These are phyloP conservation scores for Drosophila paulistorum DNA, from an alignment of 1,140 invertebrate genomes.

Conservation along the genomic window DNA sequence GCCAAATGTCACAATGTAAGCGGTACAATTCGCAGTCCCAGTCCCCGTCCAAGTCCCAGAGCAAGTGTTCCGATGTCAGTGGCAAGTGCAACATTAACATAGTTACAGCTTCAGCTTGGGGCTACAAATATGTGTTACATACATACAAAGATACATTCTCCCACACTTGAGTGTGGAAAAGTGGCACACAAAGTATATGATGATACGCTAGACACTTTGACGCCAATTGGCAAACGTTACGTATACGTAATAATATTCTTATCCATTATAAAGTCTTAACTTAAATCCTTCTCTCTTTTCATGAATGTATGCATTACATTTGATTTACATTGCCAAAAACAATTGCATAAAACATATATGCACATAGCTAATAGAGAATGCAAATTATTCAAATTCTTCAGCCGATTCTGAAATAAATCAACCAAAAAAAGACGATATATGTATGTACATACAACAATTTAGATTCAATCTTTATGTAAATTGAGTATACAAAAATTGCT, in stretches of 20 bases:
- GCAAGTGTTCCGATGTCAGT: background rate
- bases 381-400: background rate
- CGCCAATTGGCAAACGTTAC: constrained; percentile 41
- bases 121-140: background rate
- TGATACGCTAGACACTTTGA: constrained; percentile 45
- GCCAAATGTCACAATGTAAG: constrained; percentile 56
- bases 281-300: constrained; percentile 15
- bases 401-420: background rate
- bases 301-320: constrained; percentile 32
- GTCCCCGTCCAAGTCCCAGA: background rate
- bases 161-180: constrained; percentile 16
- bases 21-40: constrained; percentile 2
- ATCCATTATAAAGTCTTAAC: constrained; percentile 30
- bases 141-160: background rate
- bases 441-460: background rate
- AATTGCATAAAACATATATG: background rate
- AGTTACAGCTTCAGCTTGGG: constrained; percentile 24
- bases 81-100: constrained; percentile 34
- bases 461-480: background rate
- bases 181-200: background rate
- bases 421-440: background rate
- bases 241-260: constrained; percentile 57
- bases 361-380: background rate
- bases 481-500: no score
- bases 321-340: constrained; percentile 7